These are phyloP conservation scores for Ploceus nigricollis DNA, from an alignment of 2,113 vertebrate species.

Conservation along the genomic window DNA sequence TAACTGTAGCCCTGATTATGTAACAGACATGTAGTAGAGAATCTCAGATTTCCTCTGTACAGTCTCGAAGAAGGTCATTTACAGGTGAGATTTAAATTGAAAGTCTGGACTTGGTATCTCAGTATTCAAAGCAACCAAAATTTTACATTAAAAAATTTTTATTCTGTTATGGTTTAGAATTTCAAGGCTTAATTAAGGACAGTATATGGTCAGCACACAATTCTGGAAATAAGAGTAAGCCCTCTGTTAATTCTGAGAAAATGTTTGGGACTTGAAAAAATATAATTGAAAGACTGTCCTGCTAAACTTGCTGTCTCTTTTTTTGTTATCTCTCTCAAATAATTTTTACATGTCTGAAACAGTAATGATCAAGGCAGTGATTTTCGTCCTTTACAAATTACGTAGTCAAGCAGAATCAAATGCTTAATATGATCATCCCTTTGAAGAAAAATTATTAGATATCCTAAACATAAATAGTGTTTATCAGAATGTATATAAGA, in stretches of 20 bases:
- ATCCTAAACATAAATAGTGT: background rate
- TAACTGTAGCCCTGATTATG: background rate
- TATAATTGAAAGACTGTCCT: background rate
- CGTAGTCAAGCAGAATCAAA: background rate
- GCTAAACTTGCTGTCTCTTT: background rate
- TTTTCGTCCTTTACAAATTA: background rate
- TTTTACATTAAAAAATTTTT: background rate
- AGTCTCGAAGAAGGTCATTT: background rate
- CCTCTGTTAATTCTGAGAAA: background rate
- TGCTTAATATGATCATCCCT: background rate
- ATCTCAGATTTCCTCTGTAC: background rate
- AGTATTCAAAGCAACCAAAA: background rate
- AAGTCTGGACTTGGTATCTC: background rate
- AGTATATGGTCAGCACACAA: background rate
- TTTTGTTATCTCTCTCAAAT: background rate
- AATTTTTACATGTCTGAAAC: background rate
- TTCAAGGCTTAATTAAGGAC: background rate
- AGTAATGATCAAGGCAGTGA: background rate
- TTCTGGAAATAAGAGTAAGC: background rate
- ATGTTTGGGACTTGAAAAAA: background rate
- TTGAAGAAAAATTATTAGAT: background rate
- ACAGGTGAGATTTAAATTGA: background rate
- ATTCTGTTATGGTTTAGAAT: background rate
- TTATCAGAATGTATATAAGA: background rate
- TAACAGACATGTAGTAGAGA: background rate